Base-by-base conservation (phyloP, 2,888 invertebrate genomes). In the Scaptomyza cyrtandrae region DNA sequence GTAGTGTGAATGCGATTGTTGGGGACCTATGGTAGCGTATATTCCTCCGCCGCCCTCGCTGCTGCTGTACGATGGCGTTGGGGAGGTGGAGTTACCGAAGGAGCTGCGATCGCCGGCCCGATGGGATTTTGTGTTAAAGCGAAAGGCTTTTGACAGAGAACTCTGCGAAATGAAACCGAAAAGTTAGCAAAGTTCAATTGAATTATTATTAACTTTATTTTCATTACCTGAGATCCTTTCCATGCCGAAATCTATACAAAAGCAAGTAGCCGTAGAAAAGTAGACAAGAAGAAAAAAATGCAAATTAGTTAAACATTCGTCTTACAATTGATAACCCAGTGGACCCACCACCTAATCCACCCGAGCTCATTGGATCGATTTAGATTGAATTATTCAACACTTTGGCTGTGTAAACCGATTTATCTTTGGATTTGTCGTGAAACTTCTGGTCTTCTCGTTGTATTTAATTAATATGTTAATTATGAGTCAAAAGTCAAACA, bases 31-130 rank as follows among this genome's bases (percentile, higher is more conserved):
- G 78, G 92, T 92, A 84, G 92, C 91, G 84, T 92, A 92, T 78
- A 92, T 91, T 80, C 91, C 91, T 86, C 91, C 91, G 71, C 91
- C 90, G 68, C 91, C 92, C 68, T 92, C 92, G 78, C 91, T 92
- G 80, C 92, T 92, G 82, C 92, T 92, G 81, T 92, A 92, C 86
- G 92, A 92, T 84, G 92, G 92, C 78, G 92, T 92, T 83, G 92
- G 92, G 79, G 92, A 92, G 86, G 92, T 92, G 86, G 92, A 92
- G 88, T 91, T 92, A 70, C 92, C 92, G 65, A 91, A 90, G 84
- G 91, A 90, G 78, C 88, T 78, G 75, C 91, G 91, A 72, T 92
- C 92, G 64, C 91, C 91, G 75, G 90, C 78, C 73, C 90, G 86
- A 75, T 89, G 88, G 78, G 91, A 81, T 86, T 91, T 92, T 77